A percentile compares a stretch with the other conserved stretches of the same genome.
phyloP scores from a whole-genome alignment of 2,797 vertebrate species.

The Neomorphus geoffroyi region DNA sequence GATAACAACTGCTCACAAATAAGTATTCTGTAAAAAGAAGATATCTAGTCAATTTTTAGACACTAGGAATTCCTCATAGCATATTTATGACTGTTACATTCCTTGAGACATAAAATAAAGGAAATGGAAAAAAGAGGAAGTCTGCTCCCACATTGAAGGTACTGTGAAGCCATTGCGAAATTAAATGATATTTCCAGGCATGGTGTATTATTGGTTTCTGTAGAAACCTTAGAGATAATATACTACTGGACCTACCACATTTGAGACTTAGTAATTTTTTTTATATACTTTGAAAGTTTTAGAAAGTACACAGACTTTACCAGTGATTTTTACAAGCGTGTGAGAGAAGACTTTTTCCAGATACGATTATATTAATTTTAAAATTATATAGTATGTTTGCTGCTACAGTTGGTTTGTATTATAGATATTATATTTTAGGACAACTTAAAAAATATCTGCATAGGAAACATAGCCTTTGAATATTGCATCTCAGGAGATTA shows the following conservation, averaged over 20 bases:
- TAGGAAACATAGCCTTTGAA: background rate
- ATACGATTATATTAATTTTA: background rate
- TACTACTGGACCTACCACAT: background rate
- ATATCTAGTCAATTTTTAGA: background rate
- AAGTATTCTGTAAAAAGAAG: background rate
- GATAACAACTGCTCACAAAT: background rate
- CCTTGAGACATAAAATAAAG: background rate
- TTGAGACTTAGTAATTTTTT: background rate
- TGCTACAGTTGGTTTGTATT: background rate
- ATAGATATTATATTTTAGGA: background rate
- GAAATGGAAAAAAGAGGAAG: background rate
- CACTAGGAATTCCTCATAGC: background rate
- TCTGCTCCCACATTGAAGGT: background rate
- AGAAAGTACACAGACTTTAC: background rate
- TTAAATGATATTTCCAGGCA: background rate
- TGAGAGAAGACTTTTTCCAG: background rate
- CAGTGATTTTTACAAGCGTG: background rate
- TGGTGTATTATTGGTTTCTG: background rate
- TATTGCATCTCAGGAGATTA: background rate
- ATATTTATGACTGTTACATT: background rate
- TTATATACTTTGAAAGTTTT: background rate
- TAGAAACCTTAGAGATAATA: background rate
- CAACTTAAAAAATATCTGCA: background rate
- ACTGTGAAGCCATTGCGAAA: background rate
- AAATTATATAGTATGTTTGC: background rate